Percentiles rank a stretch among this genome's conserved stretches.
phyloP scores from a whole-genome alignment of 2,888 invertebrate genomes.

The Scaeva pyrastri region DNA sequence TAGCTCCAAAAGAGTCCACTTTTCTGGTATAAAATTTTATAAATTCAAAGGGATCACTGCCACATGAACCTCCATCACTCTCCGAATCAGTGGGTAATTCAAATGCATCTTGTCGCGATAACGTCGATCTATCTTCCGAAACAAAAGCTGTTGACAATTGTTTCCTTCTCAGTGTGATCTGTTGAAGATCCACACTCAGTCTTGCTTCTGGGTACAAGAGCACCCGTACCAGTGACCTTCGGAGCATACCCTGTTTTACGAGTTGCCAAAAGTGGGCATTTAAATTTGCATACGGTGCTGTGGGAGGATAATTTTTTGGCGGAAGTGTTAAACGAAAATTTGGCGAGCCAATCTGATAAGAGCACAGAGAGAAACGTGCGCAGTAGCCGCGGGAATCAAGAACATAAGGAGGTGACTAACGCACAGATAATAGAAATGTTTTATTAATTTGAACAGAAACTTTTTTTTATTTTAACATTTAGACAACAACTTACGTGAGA shows the following conservation, averaged over 20 bases:
- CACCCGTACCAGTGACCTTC: slow-evolving; percentile 89
- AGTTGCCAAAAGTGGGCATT: slow-evolving; percentile 91
- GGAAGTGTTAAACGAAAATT: slow-evolving; percentile 87
- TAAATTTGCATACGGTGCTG: slow-evolving; percentile 91
- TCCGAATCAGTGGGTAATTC: slow-evolving; percentile 84
- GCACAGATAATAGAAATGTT: slow-evolving; percentile 67
- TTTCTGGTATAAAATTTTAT: slow-evolving; percentile 87
- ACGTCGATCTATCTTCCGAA: slow-evolving; percentile 79
- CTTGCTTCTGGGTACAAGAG: slow-evolving; percentile 88
- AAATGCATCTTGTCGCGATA: slow-evolving; percentile 86
- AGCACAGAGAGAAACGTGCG: slow-evolving; percentile 85
- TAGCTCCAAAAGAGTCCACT: slow-evolving; percentile 81
- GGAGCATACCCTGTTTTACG: slow-evolving; percentile 89
- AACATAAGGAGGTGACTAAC: slow-evolving; percentile 79
- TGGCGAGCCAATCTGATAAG: slow-evolving; percentile 82
- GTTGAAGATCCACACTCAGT: slow-evolving; percentile 85
- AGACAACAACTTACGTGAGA: slow-evolving; percentile 88
- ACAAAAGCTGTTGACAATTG: slow-evolving; percentile 51
- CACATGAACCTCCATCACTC: slow-evolving; percentile 84
- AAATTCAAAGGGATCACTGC: slow-evolving; percentile 88
- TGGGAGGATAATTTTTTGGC: slow-evolving; percentile 90
- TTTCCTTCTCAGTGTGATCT: slow-evolving; percentile 85
- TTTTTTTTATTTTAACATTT: slow-evolving; percentile 7
- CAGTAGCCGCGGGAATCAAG: slow-evolving; percentile 86
- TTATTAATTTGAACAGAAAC: slow-evolving; percentile 62